A percentile compares a stretch with the other conserved stretches of the same genome.
Conservation (phyloP, 2,113 vertebrate species). For the Spea bombifrons region DNA sequence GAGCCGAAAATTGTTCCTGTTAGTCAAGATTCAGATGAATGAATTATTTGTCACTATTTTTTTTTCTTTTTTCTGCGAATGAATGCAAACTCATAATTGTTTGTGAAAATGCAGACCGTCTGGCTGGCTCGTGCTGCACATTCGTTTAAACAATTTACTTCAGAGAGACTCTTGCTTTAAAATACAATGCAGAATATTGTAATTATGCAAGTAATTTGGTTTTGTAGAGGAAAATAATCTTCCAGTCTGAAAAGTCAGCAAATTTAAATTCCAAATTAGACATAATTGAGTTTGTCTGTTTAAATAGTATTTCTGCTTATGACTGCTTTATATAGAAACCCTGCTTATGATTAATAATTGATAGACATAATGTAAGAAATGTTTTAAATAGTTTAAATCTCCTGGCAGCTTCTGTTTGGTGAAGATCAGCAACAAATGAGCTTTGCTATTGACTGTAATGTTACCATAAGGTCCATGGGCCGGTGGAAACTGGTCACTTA, state of each 20-base stretch:
- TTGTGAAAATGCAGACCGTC: background rate
- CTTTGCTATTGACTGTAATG: no score
- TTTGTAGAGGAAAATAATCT: background rate
- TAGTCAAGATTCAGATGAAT: background rate
- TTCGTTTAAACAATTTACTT: background rate
- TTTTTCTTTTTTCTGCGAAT: background rate
- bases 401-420: no score
- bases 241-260: background rate
- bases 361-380: no score
- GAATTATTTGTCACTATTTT: background rate
- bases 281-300: no score
- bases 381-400: no score
- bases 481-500: no score
- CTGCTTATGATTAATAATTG: no score
- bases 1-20: background rate
- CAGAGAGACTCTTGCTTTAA: background rate
- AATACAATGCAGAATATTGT: background rate
- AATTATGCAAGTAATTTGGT: background rate
- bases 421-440: no score
- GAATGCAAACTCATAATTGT: background rate
- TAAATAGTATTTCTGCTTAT: no score
- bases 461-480: no score
- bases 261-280: no score
- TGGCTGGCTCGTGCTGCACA: background rate
- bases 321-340: no score